phyloP scores from a whole-genome alignment of 2,888 invertebrate genomes.

The Drosophila limbata region DNA sequence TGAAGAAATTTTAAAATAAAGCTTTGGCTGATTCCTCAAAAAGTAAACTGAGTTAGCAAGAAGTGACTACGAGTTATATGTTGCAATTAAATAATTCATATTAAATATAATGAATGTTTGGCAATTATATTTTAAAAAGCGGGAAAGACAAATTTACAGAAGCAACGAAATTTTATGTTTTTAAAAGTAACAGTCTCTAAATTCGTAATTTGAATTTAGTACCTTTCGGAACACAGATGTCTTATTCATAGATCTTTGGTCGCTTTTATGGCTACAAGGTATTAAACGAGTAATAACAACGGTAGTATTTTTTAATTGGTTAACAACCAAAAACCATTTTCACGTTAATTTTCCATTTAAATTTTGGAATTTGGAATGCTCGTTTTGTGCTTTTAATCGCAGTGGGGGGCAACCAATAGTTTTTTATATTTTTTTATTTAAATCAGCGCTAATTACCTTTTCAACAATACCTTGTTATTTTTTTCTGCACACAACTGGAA shows the following conservation, averaged over 20 bases:
- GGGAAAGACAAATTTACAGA: no score
- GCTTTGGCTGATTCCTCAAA: background rate
- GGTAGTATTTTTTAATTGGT: conserved; percentile 5
- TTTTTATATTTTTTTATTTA: conserved; percentile 34
- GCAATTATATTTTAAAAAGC: background rate
- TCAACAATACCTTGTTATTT: conserved; percentile 14
- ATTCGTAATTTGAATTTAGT: background rate
- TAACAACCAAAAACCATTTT: conserved; percentile 1
- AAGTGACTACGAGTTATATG: no score
- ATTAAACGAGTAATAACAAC: conserved; percentile 1
- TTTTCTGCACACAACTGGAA: conserved; percentile 33
- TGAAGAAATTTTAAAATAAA: background rate
- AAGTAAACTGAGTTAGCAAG: background rate
- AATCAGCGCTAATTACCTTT: conserved; percentile 65
- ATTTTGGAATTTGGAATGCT: background rate
- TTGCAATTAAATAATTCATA: no score
- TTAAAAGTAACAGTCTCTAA: background rate
- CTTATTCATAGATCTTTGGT: background rate
- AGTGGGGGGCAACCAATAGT: background rate
- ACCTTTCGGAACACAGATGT: background rate
- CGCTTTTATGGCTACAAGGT: background rate
- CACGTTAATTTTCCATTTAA: conserved; percentile 8
- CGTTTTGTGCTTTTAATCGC: conserved; percentile 11
- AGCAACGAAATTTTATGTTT: background rate
- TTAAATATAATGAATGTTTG: background rate